Evolutionary conservation across 2,113 vertebrate genomes (phyloP).

Genomic region (chimpanzee (Pan troglodytes)): NHGRI_mPanTro3-v2.1_pri NC_072402.2:161902001-161902500

Average conservation of each 20-base stretch:
- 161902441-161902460: neutral
- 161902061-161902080: neutral
- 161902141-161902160: neutral
- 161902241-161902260: neutral
- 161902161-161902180: neutral
- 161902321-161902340: neutral
- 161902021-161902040: neutral
- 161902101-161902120: neutral
- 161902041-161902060: neutral
- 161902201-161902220: neutral
- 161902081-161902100: neutral
- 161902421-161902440: neutral
- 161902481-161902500: neutral
- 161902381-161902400: neutral
- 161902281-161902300: slow-evolving; percentile 14
- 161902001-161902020: neutral
- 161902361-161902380: neutral
- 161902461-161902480: neutral
- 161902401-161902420: neutral
- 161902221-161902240: neutral
- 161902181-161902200: neutral
- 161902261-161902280: neutral
- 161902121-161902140: neutral
- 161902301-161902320: neutral
- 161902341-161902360: neutral